Conservation (phyloP, 2,888 invertebrate genomes). For the Cecidostiba fungosa region DNA sequence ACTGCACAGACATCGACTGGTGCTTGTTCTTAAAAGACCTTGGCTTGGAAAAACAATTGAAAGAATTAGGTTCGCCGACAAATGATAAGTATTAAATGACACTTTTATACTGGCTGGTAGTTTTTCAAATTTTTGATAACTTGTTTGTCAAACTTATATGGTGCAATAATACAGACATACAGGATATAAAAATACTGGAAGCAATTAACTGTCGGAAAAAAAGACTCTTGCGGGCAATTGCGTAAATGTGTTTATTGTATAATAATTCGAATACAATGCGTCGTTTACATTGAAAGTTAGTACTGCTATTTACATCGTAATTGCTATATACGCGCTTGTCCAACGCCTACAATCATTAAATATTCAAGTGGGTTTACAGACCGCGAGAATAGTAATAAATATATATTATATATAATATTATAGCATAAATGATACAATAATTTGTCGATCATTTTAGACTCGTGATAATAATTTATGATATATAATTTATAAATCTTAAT, state of each 20-base stretch:
- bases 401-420: conserved; percentile 16
- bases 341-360: conserved; percentile 57
- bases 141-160: not conserved
- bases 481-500: conserved; percentile 36
- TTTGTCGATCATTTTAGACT: conserved; percentile 47
- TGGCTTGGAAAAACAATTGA: conserved; percentile 75
- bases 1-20: conserved; percentile 81
- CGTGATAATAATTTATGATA: conserved; percentile 49
- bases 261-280: conserved; percentile 64
- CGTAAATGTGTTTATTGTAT: conserved; percentile 62
- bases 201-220: not conserved
- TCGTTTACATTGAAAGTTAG: conserved; percentile 63
- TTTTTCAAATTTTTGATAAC: not conserved
- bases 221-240: conserved; percentile 29
- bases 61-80: not conserved
- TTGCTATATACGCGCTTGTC: conserved; percentile 36
- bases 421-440: conserved; percentile 58
- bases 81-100: conserved; percentile 3
- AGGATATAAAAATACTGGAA: too few relatives aligned
- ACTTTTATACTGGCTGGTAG: not conserved
- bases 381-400: conserved; percentile 18
- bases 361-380: conserved; percentile 45
- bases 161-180: not conserved
- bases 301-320: conserved; percentile 65
- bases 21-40: conserved; percentile 81